phyloP scores from a whole-genome alignment of 2,888 invertebrate genomes.

The Augochlorella aurata region DNA sequence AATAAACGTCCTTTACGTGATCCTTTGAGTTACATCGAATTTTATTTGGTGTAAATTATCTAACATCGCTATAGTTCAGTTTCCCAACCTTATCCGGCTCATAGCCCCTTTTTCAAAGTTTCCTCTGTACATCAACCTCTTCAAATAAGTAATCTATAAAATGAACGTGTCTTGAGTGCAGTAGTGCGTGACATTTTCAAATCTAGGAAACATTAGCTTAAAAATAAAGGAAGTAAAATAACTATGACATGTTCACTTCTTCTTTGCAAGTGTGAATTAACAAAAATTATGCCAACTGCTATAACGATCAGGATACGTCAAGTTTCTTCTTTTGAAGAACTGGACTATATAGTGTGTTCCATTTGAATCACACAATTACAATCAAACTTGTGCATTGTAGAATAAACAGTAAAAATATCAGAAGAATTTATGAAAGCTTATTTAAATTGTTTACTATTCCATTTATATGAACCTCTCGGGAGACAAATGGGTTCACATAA shows the following conservation, averaged over 20 bases:
- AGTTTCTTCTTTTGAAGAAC: neutral
- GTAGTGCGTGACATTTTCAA: neutral
- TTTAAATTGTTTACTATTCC: too few species aligned
- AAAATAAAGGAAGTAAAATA: neutral
- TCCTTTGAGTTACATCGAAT: neutral
- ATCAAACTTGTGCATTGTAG: too few species aligned
- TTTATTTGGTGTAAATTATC: conserved; percentile 5
- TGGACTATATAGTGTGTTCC: neutral
- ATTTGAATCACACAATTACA: neutral
- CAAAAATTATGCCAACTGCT: neutral
- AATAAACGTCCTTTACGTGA: neutral
- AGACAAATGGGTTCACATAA: too few species aligned
- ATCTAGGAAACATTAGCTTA: neutral
- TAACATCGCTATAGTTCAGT: neutral
- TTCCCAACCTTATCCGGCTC: neutral
- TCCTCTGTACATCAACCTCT: neutral
- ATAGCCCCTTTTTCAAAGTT: neutral
- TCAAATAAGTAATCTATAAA: neutral
- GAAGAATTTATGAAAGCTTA: too few species aligned
- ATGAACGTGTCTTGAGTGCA: neutral
- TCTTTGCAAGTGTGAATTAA: neutral
- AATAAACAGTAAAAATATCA: too few species aligned
- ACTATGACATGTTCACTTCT: neutral
- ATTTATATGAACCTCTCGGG: too few species aligned
- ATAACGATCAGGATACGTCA: neutral